Evolutionary conservation across 2,888 invertebrate genomes (phyloP), one percentile per base, ranked within the genome.

Genomic region (Drosophila tripunctata): DNA sequence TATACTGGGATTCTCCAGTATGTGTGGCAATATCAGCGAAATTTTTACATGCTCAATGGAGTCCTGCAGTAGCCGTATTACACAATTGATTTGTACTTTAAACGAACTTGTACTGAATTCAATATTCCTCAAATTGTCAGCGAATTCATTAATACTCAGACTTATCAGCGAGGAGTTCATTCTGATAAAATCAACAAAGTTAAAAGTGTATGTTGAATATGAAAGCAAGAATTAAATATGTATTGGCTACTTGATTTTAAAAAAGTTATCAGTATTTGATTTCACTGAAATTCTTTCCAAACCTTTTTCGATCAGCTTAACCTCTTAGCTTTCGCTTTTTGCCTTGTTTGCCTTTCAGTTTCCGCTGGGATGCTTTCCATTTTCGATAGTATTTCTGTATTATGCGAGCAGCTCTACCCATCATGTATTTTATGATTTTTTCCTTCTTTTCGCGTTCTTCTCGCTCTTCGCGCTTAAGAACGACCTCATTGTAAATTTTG

Each of bases 401-500:
- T 43, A 43, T 57, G 2, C 41, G 17, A 8, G 73, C 72, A 2
- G 72, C 72, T 5, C 68, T 40, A 40, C 73, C 51, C 38, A 64
- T 47, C 38, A 21, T 61, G 7, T 57, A 73, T 1, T 5, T 47
- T 0, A 35, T 0, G 4, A 72, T 68, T 0, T 1, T 7, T 3
- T 4, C 1, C 10, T 12, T 44, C 2, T 10, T 56, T 1, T 1
- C 21, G 0, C 21, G 51, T 4, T 60, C 45, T 12, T 64, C 56
- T 38, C 84, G 87, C 2, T 79, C 58, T 31, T 88, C 78, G 14
- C 88, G 90, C 43, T 75, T 71, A 0, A 67, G 44, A 2, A 90
- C 81, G 19, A 91, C 61, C 0, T 75, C 58, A 12, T 83, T 75
- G 67, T 90, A 91, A 54, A 89, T 78, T 1, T 35, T 40, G 54